phyloP scores from a whole-genome alignment of 2,888 invertebrate species.

The Temnothorax ravouxi region DNA sequence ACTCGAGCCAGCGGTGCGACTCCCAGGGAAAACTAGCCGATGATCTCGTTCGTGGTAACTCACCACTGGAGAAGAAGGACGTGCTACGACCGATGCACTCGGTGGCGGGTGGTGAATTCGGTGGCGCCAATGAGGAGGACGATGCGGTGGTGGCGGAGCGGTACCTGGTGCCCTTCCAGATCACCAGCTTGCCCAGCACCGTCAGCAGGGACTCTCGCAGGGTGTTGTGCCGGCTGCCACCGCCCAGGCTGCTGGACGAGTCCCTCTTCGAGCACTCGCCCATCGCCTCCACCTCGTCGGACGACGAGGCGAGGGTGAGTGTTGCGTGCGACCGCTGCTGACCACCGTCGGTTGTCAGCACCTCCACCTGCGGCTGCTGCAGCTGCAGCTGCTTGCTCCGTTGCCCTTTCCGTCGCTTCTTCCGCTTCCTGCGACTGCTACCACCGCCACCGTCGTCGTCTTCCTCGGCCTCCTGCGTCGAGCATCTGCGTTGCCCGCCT shows the following conservation, averaged over 20 bases:
- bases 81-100: constrained; percentile 88
- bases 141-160: constrained; percentile 85
- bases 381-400: constrained; percentile 75
- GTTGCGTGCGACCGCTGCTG: constrained; percentile 64
- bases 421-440: constrained; percentile 80
- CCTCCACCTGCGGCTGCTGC: constrained; percentile 66
- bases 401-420: constrained; percentile 80
- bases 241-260: constrained; percentile 84
- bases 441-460: constrained; percentile 80
- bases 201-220: constrained; percentile 90
- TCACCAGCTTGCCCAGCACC: constrained; percentile 89
- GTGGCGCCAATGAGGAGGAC: constrained; percentile 86
- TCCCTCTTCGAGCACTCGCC: constrained; percentile 83
- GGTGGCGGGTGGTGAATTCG: constrained; percentile 85
- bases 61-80: constrained; percentile 85
- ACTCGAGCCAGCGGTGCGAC: constrained; percentile 32
- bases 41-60: constrained; percentile 68
- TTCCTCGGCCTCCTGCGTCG: constrained; percentile 71
- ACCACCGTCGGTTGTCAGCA: constrained; percentile 34
- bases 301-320: constrained; percentile 74
- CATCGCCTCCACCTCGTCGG: constrained; percentile 79
- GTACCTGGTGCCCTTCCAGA: constrained; percentile 87
- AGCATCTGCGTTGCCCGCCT: constrained; percentile 82
- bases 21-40: neutral
- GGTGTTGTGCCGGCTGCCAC: constrained; percentile 85